Base-by-base conservation (phyloP, 2,888 invertebrate species). In the Dolichopus griseipennis region DNA sequence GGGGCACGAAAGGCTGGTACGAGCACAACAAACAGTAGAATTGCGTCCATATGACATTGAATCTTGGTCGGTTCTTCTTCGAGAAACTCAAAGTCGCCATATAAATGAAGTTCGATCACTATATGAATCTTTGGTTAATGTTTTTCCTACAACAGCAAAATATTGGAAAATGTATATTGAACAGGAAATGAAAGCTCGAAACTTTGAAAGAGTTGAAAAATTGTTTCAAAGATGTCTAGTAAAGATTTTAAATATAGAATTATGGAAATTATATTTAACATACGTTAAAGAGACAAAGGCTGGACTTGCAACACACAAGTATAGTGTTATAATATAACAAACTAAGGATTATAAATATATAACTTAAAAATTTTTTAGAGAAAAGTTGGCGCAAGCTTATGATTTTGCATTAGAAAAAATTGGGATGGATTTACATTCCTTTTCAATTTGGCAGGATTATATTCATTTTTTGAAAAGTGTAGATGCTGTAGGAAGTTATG, bases 131-230 rank as follows among this genome's bases (percentile, higher is more conserved):
- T 85, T 99, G n/a, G 93, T 99, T 0, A 83, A 86, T 1, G 93
- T 95, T 8, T 99, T 98, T 78, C 97, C 98, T 0, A 96, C 95
- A 52, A 93, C 97, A 7, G 99, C 98, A 2, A 87, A 97, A 69
- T 99, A 93, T 80, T 99, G 99, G 99, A 96, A 97, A 83, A 93
- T 97, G 74, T 99, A 96, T 83, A 97, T 97, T 74, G 97, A 97
- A 78, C 95, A 96, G 83, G 97, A 97, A 71, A 94, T 99, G 90
- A 97, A 97, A 82, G 90, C 92, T 74, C 88, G 96, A 82, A 95
- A 97, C 84, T 98, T 93, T 85, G 99, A 99, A 83, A 92, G 92
- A 80, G 99, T 99, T 64, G 99, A 99, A 88, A 97, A 97, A 92
- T 86, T 99, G 74, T 99, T 99, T 85, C 95, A 96, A 85, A 86